These are phyloP conservation scores for Paraplagusia blochii DNA, from an alignment of 2,113 vertebrate species.

Conservation along the genomic window DNA sequence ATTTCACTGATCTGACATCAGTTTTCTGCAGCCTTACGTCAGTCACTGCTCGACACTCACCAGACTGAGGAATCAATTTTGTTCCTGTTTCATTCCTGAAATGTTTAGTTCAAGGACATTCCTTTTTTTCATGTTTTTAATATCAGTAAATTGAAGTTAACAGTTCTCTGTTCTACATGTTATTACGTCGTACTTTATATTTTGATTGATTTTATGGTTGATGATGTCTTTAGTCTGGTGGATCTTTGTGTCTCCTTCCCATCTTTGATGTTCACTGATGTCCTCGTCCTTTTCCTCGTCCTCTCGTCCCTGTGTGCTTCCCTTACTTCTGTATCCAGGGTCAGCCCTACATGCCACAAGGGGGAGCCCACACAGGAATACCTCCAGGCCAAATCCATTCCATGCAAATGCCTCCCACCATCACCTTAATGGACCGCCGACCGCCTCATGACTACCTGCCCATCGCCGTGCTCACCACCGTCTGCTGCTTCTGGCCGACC, in stretches of 20 bases:
- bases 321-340: constrained; percentile 48
- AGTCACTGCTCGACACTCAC: not conserved
- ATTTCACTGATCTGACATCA: constrained; percentile 28
- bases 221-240: too few relatives aligned
- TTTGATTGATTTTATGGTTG: too few relatives aligned
- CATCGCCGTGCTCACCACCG: constrained; percentile 90
- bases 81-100: not conserved
- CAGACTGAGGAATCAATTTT: not conserved
- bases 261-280: too few relatives aligned
- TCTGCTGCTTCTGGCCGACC: constrained; percentile 95
- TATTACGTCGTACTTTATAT: too few relatives aligned
- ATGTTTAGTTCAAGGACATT: too few relatives aligned
- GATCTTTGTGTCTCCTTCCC: too few relatives aligned
- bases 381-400: constrained; percentile 75
- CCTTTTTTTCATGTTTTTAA: too few relatives aligned
- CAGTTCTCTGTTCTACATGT: too few relatives aligned
- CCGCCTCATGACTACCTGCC: constrained; percentile 94
- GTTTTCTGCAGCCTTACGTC: constrained; percentile 19
- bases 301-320: too few relatives aligned
- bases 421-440: constrained; percentile 85
- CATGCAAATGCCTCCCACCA: constrained; percentile 83
- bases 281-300: too few relatives aligned
- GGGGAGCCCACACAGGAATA: constrained; percentile 67
- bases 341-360: constrained; percentile 73
- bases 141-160: too few relatives aligned